phyloP scores from a whole-genome alignment of 2,888 invertebrate species.

The Crocallis elinguaria region DNA sequence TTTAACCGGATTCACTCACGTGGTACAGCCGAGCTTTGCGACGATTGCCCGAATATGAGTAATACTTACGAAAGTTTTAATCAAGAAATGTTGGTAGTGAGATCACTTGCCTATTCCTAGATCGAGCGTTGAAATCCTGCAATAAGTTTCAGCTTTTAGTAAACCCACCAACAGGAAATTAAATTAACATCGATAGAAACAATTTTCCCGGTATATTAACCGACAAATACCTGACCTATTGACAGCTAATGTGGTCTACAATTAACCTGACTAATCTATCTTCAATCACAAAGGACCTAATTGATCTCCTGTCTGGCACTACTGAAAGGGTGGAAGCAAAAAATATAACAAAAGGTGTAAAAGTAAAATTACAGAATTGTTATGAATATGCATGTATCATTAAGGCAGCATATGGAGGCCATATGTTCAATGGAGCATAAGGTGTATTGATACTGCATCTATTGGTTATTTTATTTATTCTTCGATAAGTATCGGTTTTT shows the following conservation, averaged over 20 bases:
- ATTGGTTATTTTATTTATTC: constrained; percentile 43
- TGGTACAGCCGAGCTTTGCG: too few relatives aligned
- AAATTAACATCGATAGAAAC: constrained; percentile 15
- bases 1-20: too few relatives aligned
- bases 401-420: constrained; percentile 69
- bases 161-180: constrained; percentile 1
- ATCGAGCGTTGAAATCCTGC: too few relatives aligned
- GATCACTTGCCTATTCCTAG: too few relatives aligned
- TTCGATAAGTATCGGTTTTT: constrained; percentile 22
- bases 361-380: constrained; percentile 65
- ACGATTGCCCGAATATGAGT: too few relatives aligned
- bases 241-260: constrained; percentile 26
- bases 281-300: constrained; percentile 57
- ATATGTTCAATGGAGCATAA: constrained; percentile 72
- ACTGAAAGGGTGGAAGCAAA: constrained; percentile 68
- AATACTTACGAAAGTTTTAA: too few relatives aligned
- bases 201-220: constrained; percentile 5
- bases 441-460: constrained; percentile 60
- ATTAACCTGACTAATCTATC: constrained; percentile 50
- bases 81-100: too few relatives aligned
- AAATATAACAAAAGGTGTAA: constrained; percentile 64
- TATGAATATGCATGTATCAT: constrained; percentile 61
- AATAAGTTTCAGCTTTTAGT: background rate
- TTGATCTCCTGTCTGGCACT: constrained; percentile 65
- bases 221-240: constrained; percentile 24